Conservation (phyloP, 2,797 vertebrate genomes). For the Antennarius maculatus region DNA sequence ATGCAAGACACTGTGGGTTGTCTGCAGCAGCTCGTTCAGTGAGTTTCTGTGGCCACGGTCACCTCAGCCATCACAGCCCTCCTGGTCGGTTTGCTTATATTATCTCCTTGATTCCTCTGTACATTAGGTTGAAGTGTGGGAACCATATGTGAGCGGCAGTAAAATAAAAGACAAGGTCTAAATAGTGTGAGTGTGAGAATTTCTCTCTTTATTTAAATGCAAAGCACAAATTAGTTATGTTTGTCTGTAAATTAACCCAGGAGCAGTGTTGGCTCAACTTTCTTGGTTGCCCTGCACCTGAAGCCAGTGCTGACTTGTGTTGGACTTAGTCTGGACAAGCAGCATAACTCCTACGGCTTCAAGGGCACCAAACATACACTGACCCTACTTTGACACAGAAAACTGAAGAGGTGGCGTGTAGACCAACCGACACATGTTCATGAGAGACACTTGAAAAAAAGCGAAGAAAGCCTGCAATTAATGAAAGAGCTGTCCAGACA, state of each 20-base stretch:
- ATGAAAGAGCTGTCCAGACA: slow-evolving; percentile 6
- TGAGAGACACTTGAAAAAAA: not conserved
- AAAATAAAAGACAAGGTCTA: slow-evolving; percentile 41
- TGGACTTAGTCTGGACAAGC: slow-evolving; percentile 85
- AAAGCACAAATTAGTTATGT: not conserved
- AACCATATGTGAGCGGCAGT: slow-evolving; percentile 20
- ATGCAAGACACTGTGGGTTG: slow-evolving; percentile 34
- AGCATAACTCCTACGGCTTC: slow-evolving; percentile 87
- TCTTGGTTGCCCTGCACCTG: slow-evolving; percentile 86
- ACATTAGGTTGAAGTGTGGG: slow-evolving; percentile 31
- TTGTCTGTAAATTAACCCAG: slow-evolving; percentile 84
- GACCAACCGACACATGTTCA: slow-evolving; percentile 29
- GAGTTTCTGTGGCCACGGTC: slow-evolving; percentile 38
- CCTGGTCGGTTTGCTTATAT: not conserved
- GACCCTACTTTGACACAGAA: slow-evolving; percentile 45
- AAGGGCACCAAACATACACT: slow-evolving; percentile 84
- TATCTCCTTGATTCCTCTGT: slow-evolving; percentile 13
- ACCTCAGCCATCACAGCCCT: slow-evolving; percentile 25
- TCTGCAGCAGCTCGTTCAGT: slow-evolving; percentile 19
- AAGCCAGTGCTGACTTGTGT: slow-evolving; percentile 84
- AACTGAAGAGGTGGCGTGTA: slow-evolving; percentile 68
- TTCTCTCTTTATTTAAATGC: slow-evolving; percentile 9
- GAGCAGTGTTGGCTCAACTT: slow-evolving; percentile 87
- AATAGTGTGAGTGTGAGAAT: slow-evolving; percentile 29
- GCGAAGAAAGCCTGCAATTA: not conserved